phyloP scores from a whole-genome alignment of 2,888 invertebrate species.

The Polymixis lichenea region DNA sequence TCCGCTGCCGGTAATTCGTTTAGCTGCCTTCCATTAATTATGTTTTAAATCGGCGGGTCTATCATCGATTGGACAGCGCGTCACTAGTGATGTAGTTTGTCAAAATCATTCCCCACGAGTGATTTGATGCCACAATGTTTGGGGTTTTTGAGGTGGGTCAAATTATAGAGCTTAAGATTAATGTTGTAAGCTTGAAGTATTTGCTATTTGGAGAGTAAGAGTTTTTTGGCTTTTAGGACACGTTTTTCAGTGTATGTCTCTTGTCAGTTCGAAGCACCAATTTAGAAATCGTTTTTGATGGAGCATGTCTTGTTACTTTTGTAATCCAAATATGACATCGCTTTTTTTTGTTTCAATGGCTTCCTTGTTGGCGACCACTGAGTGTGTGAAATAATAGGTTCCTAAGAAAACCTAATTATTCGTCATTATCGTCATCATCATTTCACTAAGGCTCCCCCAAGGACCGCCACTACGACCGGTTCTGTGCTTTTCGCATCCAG shows the following conservation, averaged over 20 bases:
- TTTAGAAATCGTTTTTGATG: neutral
- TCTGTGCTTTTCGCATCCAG: too few relatives aligned
- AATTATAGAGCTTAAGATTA: constrained; percentile 61
- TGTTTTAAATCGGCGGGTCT: constrained; percentile 81
- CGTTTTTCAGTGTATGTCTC: neutral
- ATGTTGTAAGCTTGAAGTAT: constrained; percentile 28
- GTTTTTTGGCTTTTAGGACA: neutral
- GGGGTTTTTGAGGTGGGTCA: constrained; percentile 55
- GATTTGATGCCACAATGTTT: constrained; percentile 78
- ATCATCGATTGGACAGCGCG: constrained; percentile 83
- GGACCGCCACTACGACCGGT: too few relatives aligned
- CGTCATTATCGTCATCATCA: too few relatives aligned
- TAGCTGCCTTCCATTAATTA: constrained; percentile 81
- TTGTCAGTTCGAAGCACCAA: neutral
- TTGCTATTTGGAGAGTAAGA: neutral
- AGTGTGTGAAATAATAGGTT: too few relatives aligned
- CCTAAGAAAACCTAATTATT: too few relatives aligned
- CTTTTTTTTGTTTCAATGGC: too few relatives aligned
- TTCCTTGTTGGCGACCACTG: too few relatives aligned
- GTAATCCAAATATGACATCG: too few relatives aligned
- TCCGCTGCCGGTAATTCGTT: constrained; percentile 72
- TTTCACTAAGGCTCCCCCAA: too few relatives aligned
- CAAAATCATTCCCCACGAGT: constrained; percentile 75
- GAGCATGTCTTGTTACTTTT: neutral
- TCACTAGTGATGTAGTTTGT: constrained; percentile 82